Base-by-base conservation (phyloP, 2,113 vertebrate species). In the Antechinus flavipes region DNA sequence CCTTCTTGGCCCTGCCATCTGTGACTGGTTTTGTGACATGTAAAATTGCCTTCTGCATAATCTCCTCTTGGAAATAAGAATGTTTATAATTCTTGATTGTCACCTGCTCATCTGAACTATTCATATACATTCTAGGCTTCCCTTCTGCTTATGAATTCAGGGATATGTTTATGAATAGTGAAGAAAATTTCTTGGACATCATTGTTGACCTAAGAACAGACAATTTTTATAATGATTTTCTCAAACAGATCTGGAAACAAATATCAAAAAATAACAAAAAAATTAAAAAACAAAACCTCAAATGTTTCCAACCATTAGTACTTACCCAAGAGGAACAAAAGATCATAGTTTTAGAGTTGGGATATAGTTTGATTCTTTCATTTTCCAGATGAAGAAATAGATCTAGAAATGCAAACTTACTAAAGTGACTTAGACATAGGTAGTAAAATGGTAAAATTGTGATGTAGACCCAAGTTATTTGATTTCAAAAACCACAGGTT, bases 1-100 rank as follows among this genome's bases (percentile, higher is more conserved):
- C 54, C 90, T 91, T 90, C 27, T 23, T 93, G 27, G 46, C 50
- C 61, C 52, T 89, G 53, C 56, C 92, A 55, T 93, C 93, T 96
- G 93, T 26, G 54, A 91, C 55, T 93, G 89, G 93, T 96, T 97
- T 97, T 94, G 89, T 92, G 58, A 97, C 96, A 94, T 23, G 55
- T 94, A 95, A 93, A 95, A 26, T 27, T 90, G 23, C 22, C 35
- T 76, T 97, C 92, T 90, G 89, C 19, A 47, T 2, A 42, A 46
- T 94, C 49, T 95, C 42, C 11, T 91, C 16, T 90, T 61, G 91
- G 52, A 90, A 93, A 91, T 92, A 27, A 91, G 58, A 91, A 97
- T 11, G 5, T 10, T 95, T 96, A 90, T 89, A 49, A 56, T 93
- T 92, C 92, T 92, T 95, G 92, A 91, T 89, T 56, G 10, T 95